Evolutionary conservation across 2,888 invertebrate genomes (phyloP), one percentile per base, ranked within the genome.

Genomic region (Platycheirus rosarum): DNA sequence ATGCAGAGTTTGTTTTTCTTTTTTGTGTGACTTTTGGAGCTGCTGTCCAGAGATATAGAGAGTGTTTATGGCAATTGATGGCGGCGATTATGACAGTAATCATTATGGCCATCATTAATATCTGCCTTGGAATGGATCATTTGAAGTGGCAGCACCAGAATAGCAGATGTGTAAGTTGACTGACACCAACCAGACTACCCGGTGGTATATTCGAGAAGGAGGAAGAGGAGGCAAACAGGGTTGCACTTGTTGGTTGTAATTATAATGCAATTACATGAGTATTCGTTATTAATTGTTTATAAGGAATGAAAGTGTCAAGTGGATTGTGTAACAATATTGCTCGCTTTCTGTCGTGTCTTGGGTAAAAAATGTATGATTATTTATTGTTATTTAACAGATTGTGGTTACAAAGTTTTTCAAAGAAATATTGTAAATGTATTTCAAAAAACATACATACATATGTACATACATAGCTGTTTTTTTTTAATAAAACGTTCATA

Each of bases 121-220:
- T 75, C 69, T 65, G 37, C 70, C 70, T 80, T 80, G 69, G n/a
- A 69, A 75, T 80, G 57, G 75, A 75, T 79, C 79, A 79, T 79
- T 79, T 79, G 57, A 55, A 55, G 49, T 79, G 68, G 42, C 55
- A 57, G 13, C 14, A 37, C 23, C 3, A 62, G 14, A 9, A 49
- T 48, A 60, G 26, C 14, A 29, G 29, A 60, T 18, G 29, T 29
- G 18, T 6, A 69, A 75, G 79, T 74, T 75, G 29, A 79, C 55
- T 75, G 79, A 79, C 79, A 75, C 29, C 44, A 29, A 46, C 26
- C 44, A 14, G 13, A 13, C 32, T 37, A 8, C 8, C 5, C 5
- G 40, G 55, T 37, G 51, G 44, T 37, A 5, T 2, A 32, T 51
- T 26, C 44, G n/a, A 23, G 2, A 3, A 14, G 20, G 32, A 14